These are phyloP conservation scores for Zeugodacus cucurbitae DNA, from an alignment of 1,140 invertebrate species.

Conservation along the genomic window DNA sequence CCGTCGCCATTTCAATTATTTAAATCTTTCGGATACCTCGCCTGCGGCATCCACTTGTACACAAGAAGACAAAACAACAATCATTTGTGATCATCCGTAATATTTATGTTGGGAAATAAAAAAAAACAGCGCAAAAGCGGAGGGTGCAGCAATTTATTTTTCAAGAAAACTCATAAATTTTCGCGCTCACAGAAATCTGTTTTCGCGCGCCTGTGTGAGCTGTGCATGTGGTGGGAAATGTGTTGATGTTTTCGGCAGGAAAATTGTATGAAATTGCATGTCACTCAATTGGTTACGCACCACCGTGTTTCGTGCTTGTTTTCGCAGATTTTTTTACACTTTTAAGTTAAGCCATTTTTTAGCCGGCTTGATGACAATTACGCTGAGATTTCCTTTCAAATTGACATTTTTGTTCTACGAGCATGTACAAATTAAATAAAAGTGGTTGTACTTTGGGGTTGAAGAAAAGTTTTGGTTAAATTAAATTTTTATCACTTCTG, in stretches of 20 bases:
- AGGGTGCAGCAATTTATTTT: neutral
- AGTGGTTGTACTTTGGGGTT: too few species aligned
- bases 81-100: neutral
- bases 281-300: neutral
- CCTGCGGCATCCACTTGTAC: neutral
- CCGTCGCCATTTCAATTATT: slow-evolving; percentile 10
- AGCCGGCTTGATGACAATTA: neutral
- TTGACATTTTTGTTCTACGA: neutral
- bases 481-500: too few species aligned
- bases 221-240: neutral
- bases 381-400: neutral
- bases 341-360: neutral
- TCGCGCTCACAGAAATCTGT: neutral
- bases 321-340: neutral
- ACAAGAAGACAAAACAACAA: neutral
- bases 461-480: too few species aligned
- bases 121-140: neutral
- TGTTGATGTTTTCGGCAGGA: neutral
- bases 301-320: neutral
- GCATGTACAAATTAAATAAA: too few species aligned
- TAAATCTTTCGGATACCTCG: neutral
- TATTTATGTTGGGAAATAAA: neutral
- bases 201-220: neutral
- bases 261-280: neutral
- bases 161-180: slow-evolving; percentile 33